Conservation (phyloP, 1,140 invertebrate species). For the Bombyx mandarina region DNA sequence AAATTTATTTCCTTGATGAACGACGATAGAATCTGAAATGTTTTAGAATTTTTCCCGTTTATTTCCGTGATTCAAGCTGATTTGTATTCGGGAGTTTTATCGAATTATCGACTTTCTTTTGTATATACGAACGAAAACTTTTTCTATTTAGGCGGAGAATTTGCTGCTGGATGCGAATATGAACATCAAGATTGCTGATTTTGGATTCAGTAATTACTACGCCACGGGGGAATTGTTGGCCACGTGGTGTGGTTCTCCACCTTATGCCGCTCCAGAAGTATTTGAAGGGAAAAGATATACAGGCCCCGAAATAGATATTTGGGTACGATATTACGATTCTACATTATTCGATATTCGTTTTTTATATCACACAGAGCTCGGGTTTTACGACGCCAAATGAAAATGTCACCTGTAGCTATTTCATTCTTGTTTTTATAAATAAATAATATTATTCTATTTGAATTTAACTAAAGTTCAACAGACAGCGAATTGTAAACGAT, state of each 20-base stretch:
- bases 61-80: slow-evolving; percentile 1
- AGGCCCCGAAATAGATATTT: slow-evolving; percentile 97
- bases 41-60: slow-evolving; percentile 1
- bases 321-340: slow-evolving; percentile 76
- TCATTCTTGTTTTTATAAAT: neutral
- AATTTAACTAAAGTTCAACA: neutral
- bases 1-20: slow-evolving; percentile 2
- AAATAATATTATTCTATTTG: neutral
- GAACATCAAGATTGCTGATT: slow-evolving; percentile 98
- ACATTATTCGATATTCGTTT: slow-evolving; percentile 1
- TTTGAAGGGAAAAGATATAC: slow-evolving; percentile 97
- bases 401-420: slow-evolving; percentile 3
- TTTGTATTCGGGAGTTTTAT: slow-evolving; percentile 2
- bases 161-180: slow-evolving; percentile 92
- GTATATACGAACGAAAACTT: slow-evolving; percentile 17
- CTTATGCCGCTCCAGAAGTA: slow-evolving; percentile 97
- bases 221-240: slow-evolving; percentile 84
- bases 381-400: slow-evolving; percentile 6
- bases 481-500: too few species aligned
- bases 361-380: slow-evolving; percentile 1
- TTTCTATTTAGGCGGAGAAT: slow-evolving; percentile 87
- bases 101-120: too few species aligned
- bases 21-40: neutral
- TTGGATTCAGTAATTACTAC: slow-evolving; percentile 96
- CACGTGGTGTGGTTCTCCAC: slow-evolving; percentile 98